Evolutionary conservation across 2,888 invertebrate species (phyloP), one percentile per base, ranked within the genome.

Genomic region (Myopa tessellatipennis): DNA sequence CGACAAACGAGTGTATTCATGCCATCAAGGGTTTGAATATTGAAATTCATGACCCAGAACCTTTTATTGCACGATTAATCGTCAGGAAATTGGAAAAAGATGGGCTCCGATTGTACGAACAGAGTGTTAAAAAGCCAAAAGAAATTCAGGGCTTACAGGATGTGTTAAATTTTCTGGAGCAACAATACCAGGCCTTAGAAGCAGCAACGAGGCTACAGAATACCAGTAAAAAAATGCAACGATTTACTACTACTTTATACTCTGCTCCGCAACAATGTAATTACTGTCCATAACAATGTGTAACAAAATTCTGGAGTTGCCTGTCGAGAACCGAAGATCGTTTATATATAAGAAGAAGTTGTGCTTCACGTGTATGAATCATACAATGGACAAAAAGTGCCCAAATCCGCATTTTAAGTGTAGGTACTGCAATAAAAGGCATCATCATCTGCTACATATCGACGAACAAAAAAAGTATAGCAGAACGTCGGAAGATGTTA

Each of bases 291-390:
- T 61, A 61, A n/a, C 61, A 61, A 61, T 34, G 18, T 61, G 61
- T 61, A 61, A 10, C 10, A 61, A n/a, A 61, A 26, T 61, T 18
- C 61, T 61, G 8, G 61, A 61, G 10, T 61, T 61, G 61, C 61
- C 61, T 34, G 61, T 61, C 8, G 61, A 61, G 61, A 26, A 61
- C 34, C 61, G 61, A 2, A 18, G 61, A 26, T 26, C 26, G 4
- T 58, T 58, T n/a, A 58, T 58, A 16, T 61, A 61, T n/a, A 61
- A 26, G 10, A 61, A 61, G 26, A 61, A 61, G 61, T 61, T 61
- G 61, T 61, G 61, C 34, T 61, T 61, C n/a, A 61, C 61, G n/a
- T 61, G 61, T 34, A 61, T 61, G 61, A 61, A 61, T 34, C 61
- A 61, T 61, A 61, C 61, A 8, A 10, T 61, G 4, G 61, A 61